Evolutionary conservation across 1,140 invertebrate genomes (phyloP), one percentile per base, ranked within the genome.

Genomic region (Ectropis grisescens): DNA sequence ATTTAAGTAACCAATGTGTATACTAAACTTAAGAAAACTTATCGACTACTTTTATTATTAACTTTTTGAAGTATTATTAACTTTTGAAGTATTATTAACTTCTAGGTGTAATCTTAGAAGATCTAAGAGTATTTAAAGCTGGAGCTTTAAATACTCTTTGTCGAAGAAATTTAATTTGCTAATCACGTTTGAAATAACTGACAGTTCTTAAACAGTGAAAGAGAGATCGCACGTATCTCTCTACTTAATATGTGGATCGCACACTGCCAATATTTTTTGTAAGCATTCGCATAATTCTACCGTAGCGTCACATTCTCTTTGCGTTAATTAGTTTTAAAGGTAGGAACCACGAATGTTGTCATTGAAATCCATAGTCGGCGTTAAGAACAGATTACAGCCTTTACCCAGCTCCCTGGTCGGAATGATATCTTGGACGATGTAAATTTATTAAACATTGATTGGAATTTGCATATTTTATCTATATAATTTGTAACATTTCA

Each of bases 321-420:
- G 24, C 24, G 10, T 26, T 26, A 26, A 26, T 26, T 26, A 26
- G 24, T 26, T 26, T 4, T 26, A 26, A 6, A 4, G n/a, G 24
- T 26, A 2, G 4, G 24, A 4, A 26, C 10, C 10, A 26, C 4
- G n/a, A n/a, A 26, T n/a, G 4, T 26, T n/a, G 10, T 26, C 24
- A 26, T 26, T 4, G 24, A 26, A 26, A 26, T 26, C n/a, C 24
- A 26, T n/a, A n/a, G 24, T 10, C 10, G 24, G 24, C 24, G 10
- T 26, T 7, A 26, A 26, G 6, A 26, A 26, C 24, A n/a, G 10
- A 26, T 26, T 26, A 26, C 10, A 26, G 10, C 24, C 24, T n/a
- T 26, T 26, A 26, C 24, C 24, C 24, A 26, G 24, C 24, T 26
- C 24, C 24, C 24, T 26, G 24, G 24, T 26, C 24, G 24, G 6